Evolutionary conservation across 2,888 invertebrate genomes (phyloP), one percentile per base, ranked within the genome.

Genomic region (Synanthedon tipuliformis): DNA sequence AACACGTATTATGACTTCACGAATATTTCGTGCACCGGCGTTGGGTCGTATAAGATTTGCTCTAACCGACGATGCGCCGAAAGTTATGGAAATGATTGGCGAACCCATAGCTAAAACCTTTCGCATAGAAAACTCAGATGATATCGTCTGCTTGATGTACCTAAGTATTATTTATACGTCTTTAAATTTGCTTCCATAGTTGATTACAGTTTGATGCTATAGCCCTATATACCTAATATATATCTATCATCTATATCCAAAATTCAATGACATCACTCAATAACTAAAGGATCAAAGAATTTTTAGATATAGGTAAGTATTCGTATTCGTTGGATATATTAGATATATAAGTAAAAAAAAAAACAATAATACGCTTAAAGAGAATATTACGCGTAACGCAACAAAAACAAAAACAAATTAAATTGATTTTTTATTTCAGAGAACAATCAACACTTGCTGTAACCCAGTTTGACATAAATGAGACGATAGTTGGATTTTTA

Each of bases 401-500:
- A 27, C 27, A 27, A 27, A 27, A 18, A 18, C 18, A 18, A 16
- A 23, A 23, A 23, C 4, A 23, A 23, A 23, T 23, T 4, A 23
- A 8, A 45, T 5, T 13, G n/a, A 7, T n/a, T 45, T 13, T 45
- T 45, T 45, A 13, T 82, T 81, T 50, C 71, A 90, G 90, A 61
- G 84, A 89, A 57, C 78, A 75, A 45, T 71, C 78, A 55, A 82
- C 84, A 40, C 55, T 90, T 16, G 78, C 88, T 0, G 66, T 91
- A 56, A 84, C 87, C 54, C 79, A 88, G 53, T 56, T 89, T 52
- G 81, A 84, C 53, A 61, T 64, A 1, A 67, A 71, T 4, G 71
- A 67, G 0, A 54, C 53, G 1, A 57, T 88, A 15, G 69, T 80
- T 15, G 87, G 87, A 1, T 88, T 77, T 54, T 23, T 85, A 27